Percentiles rank a stretch among this genome's conserved stretches.
Conservation (phyloP, 2,888 invertebrate genomes). For the Noctuana brunneofusca region DNA sequence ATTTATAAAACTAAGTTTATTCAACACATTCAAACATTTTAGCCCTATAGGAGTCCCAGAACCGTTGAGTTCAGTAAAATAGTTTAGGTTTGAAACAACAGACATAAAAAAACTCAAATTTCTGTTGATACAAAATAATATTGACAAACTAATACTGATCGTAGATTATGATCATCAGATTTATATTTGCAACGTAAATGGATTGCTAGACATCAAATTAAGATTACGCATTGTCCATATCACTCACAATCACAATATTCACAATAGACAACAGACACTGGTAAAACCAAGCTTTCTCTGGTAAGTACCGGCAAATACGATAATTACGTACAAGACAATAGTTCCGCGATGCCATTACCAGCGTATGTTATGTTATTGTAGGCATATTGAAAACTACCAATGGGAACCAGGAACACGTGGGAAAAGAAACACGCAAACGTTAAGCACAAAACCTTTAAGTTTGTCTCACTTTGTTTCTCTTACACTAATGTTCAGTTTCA, state of each 20-base stretch:
- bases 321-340: slow-evolving; percentile 58
- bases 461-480: not conserved
- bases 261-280: slow-evolving; percentile 46
- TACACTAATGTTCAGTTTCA: too few relatives aligned
- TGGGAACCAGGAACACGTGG: slow-evolving; percentile 45
- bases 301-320: slow-evolving; percentile 50
- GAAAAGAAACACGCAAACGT: slow-evolving; percentile 41
- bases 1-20: too few relatives aligned
- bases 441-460: not conserved
- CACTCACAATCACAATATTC: slow-evolving; percentile 29
- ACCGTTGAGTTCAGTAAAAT: too few relatives aligned
- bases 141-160: too few relatives aligned
- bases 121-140: too few relatives aligned
- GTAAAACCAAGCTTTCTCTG: slow-evolving; percentile 53
- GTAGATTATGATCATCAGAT: too few relatives aligned
- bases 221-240: not conserved
- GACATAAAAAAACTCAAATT: too few relatives aligned
- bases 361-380: slow-evolving; percentile 35
- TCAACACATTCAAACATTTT: too few relatives aligned
- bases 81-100: too few relatives aligned
- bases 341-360: slow-evolving; percentile 50
- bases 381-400: slow-evolving; percentile 39
- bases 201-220: not conserved
- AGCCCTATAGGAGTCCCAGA: too few relatives aligned
- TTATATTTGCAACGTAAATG: not conserved